Evolutionary conservation across 2,888 invertebrate genomes (phyloP).

Genomic region (Eupithecia vulgata): DNA sequence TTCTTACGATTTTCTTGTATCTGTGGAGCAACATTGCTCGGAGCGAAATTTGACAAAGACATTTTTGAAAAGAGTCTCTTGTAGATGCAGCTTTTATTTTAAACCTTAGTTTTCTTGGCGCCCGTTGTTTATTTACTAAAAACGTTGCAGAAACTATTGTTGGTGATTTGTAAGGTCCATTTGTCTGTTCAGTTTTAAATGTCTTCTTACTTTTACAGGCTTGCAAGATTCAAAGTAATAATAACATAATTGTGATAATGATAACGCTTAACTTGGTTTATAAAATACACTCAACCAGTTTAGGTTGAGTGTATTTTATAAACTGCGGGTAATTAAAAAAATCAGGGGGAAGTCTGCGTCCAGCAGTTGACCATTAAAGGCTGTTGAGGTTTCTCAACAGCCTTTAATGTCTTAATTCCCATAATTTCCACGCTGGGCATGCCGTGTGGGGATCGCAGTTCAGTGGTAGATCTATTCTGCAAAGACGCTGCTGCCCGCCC

Average conservation of each 20-base stretch:
- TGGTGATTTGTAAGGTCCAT: not conserved
- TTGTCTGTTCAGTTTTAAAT: slow-evolving; percentile 24
- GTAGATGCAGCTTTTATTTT: not conserved
- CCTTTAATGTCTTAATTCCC: too few relatives aligned
- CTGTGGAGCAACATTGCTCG: not conserved
- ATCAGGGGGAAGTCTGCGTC: too few relatives aligned
- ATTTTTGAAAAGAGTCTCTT: not conserved
- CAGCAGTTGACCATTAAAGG: too few relatives aligned
- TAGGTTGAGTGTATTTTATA: too few relatives aligned
- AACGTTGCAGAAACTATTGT: not conserved
- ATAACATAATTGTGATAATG: slow-evolving; percentile 50
- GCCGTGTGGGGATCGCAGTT: too few relatives aligned
- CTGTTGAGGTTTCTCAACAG: too few relatives aligned
- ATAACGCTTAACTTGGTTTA: too few relatives aligned
- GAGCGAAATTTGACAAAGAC: not conserved
- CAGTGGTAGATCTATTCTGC: too few relatives aligned
- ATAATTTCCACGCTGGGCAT: too few relatives aligned
- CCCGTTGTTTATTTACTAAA: not conserved
- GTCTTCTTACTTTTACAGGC: slow-evolving; percentile 31
- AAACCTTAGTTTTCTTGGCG: not conserved
- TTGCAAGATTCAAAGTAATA: slow-evolving; percentile 49
- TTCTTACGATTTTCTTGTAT: not conserved
- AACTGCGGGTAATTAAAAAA: too few relatives aligned
- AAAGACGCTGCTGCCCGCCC: too few relatives aligned
- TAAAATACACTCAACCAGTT: too few relatives aligned